These are phyloP conservation scores for Lateolabrax maculatus DNA, from an alignment of 2,797 vertebrate species.

Conservation along the genomic window DNA sequence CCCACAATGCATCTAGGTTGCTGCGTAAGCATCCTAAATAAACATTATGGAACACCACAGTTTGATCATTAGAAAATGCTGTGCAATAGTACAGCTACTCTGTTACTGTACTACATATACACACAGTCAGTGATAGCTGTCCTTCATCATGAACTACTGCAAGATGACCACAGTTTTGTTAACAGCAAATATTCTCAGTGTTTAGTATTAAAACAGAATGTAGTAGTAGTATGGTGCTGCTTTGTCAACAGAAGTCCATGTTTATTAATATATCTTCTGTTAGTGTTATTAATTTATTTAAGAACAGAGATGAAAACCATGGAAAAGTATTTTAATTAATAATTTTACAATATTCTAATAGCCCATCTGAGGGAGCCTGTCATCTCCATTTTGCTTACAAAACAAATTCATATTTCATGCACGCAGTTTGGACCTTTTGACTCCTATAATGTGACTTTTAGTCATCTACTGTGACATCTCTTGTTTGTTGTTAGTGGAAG, in stretches of 20 bases:
- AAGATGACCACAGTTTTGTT: background rate
- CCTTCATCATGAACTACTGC: background rate
- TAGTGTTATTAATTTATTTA: background rate
- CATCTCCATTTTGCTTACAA: background rate
- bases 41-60: background rate
- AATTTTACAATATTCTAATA: background rate
- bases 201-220: background rate
- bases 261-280: background rate
- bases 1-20: background rate
- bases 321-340: background rate
- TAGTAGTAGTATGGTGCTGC: background rate
- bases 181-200: background rate
- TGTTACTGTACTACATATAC: background rate
- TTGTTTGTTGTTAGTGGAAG: slow-evolving; percentile 25
- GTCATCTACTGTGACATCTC: slow-evolving; percentile 15
- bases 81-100: background rate
- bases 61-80: background rate
- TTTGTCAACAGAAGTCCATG: background rate
- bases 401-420: slow-evolving; percentile 4
- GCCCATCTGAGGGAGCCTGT: background rate
- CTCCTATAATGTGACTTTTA: slow-evolving; percentile 12
- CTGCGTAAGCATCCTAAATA: background rate
- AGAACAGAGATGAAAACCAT: background rate
- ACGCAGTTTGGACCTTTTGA: slow-evolving; percentile 14
- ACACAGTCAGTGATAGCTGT: background rate